A percentile compares a stretch with the other conserved stretches of the same genome.
Evolutionary conservation across 2,888 invertebrate species (phyloP).

Genomic region (Trachelus tabidus): DNA sequence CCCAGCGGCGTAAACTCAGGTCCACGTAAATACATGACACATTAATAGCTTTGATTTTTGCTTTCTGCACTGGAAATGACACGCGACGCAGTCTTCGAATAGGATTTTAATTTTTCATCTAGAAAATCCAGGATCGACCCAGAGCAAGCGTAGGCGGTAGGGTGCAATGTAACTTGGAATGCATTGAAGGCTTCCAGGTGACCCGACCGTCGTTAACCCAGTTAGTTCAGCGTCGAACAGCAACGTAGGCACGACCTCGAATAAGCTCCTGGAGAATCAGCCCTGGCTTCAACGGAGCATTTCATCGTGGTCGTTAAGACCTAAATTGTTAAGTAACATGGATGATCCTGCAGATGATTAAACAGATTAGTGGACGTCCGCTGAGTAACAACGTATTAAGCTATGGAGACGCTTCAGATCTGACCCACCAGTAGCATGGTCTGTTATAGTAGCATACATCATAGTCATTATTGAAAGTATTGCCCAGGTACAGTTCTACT

Average conservation of each 20-base stretch:
- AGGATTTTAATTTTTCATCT: not conserved
- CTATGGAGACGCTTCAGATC: not conserved
- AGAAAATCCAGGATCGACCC: no score
- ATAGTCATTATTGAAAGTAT: not conserved
- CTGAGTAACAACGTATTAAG: not conserved
- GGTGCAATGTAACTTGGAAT: not conserved
- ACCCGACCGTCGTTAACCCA: constrained; percentile 47
- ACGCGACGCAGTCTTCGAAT: not conserved
- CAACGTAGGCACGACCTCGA: not conserved
- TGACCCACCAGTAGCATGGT: not conserved
- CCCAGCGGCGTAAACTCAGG: not conserved
- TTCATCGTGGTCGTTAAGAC: not conserved
- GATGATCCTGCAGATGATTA: not conserved
- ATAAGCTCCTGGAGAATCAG: not conserved
- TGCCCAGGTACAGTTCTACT: not conserved
- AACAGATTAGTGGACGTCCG: not conserved
- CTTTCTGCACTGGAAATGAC: not conserved
- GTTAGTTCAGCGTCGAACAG: constrained; percentile 30
- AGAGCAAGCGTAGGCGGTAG: not conserved
- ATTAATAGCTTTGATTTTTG: not conserved
- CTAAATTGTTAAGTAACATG: not conserved
- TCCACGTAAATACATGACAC: not conserved
- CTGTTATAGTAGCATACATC: not conserved
- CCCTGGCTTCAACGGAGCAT: not conserved
- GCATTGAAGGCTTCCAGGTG: constrained; percentile 43